A percentile compares a stretch with the other conserved stretches of the same genome.
phyloP scores from a whole-genome alignment of 2,888 invertebrate genomes.

The Crematogaster levior region DNA sequence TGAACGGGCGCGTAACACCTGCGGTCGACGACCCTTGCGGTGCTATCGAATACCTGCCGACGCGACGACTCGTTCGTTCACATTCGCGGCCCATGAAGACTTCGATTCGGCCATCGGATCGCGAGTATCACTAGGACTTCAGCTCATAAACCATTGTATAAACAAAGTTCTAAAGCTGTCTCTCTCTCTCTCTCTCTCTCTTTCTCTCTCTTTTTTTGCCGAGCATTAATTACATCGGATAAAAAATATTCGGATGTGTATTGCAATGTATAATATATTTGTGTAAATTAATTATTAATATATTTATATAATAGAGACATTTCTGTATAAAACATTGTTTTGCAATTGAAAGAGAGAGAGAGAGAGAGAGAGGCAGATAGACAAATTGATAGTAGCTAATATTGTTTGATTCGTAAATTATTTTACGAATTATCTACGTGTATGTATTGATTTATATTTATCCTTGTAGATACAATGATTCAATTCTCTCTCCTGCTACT shows the following conservation, averaged over 20 bases:
- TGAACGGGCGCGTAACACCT: conserved; percentile 81
- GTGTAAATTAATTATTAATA: conserved; percentile 7
- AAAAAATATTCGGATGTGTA: neutral
- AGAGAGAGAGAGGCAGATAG: too few species aligned
- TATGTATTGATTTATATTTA: neutral
- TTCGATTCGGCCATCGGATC: conserved; percentile 34
- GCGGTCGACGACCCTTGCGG: conserved; percentile 84
- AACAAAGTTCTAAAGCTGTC: too few species aligned
- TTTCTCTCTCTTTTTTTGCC: too few species aligned
- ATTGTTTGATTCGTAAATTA: neutral
- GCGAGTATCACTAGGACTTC: conserved; percentile 12
- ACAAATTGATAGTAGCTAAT: neutral
- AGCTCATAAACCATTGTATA: neutral
- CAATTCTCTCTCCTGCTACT: neutral
- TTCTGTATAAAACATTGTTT: neutral
- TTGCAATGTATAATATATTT: too few species aligned
- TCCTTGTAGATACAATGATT: neutral
- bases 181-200: neutral
- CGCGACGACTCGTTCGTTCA: conserved; percentile 71
- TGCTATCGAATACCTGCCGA: conserved; percentile 82
- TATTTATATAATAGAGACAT: neutral
- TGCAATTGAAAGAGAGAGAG: neutral
- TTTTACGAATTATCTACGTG: neutral
- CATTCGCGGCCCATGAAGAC: conserved; percentile 61
- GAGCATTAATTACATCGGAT: neutral